Evolutionary conservation across 2,797 vertebrate genomes (phyloP), one percentile per base, ranked within the genome.

Genomic region (Sebastes nivosus): DNA sequence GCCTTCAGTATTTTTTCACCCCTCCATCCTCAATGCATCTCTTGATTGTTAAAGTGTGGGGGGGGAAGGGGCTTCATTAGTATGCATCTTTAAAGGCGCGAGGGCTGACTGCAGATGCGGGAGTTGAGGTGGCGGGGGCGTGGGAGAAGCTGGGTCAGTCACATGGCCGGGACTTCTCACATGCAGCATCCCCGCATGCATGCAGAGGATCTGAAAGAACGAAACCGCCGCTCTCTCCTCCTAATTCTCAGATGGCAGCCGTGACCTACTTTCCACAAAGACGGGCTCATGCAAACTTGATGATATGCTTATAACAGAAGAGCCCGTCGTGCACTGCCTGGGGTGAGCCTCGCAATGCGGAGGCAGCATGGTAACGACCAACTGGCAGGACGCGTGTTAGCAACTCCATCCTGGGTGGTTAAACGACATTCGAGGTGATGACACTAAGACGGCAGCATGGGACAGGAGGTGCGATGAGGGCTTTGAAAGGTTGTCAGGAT

Each of bases 221-320:
- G 34, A 90, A 91, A 84, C 16, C 60, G 9, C 78, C 54, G 75
- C 79, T 89, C 90, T 84, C 84, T 87, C 85, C 85, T 91, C 80
- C 87, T 86, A 93, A 95, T 92, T 94, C 93, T 95, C 94, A 90
- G 91, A 94, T 93, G 94, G 94, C 90, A 91, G 92, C 89, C 86
- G 27, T 95, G 95, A 95, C 95, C 95, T 94, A 95, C 87, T 95
- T 96, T 95, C 92, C 81, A 88, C 91, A 93, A 93, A 94, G 92
- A 94, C 84, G 74, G 91, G 87, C 93, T 94, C 92, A 94, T 94
- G 92, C 89, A 95, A 95, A 96, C 94, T 95, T 95, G 93, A 95
- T 94, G 90, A 94, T 92, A 87, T 83, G 91, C 89, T 91, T 92
- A 86, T 87, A 93, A 90, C 87, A 74, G 89, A 85, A 80, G 81